Conservation (phyloP, 2,888 invertebrate species). For the Caenorhabditis virilis region DNA sequence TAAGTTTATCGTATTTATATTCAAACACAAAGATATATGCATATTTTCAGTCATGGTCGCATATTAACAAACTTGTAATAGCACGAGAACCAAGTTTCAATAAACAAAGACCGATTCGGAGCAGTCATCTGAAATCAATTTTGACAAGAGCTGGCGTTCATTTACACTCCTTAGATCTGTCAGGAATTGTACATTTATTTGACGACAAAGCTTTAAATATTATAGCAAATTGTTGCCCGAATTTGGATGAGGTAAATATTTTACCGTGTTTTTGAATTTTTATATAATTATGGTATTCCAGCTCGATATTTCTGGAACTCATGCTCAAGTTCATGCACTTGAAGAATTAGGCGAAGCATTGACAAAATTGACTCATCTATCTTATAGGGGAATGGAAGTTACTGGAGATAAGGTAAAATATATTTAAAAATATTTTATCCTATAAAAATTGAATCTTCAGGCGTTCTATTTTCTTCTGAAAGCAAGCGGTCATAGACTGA, state of each 20-base stretch:
- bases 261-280: background rate
- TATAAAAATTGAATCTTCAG: conserved; percentile 13
- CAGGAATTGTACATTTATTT: conserved; percentile 60
- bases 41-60: conserved; percentile 58
- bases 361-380: conserved; percentile 41
- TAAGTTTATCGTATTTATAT: conserved; percentile 2
- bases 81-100: conserved; percentile 53
- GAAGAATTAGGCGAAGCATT: conserved; percentile 58
- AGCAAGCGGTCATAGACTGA: conserved; percentile 48
- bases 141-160: conserved; percentile 42
- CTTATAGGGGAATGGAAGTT: conserved; percentile 62
- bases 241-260: conserved; percentile 38
- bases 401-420: conserved; percentile 52
- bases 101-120: conserved; percentile 57
- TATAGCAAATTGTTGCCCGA: conserved; percentile 58
- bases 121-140: conserved; percentile 52
- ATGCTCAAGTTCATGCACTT: conserved; percentile 52
- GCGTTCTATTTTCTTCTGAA: conserved; percentile 66
- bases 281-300: conserved; percentile 18
- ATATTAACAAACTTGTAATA: conserved; percentile 44
- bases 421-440: conserved; percentile 1
- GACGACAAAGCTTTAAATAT: conserved; percentile 60
- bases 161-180: conserved; percentile 57
- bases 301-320: conserved; percentile 64
- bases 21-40: no score